phyloP scores from a whole-genome alignment of 2,888 invertebrate species.

The Coremacera marginata region DNA sequence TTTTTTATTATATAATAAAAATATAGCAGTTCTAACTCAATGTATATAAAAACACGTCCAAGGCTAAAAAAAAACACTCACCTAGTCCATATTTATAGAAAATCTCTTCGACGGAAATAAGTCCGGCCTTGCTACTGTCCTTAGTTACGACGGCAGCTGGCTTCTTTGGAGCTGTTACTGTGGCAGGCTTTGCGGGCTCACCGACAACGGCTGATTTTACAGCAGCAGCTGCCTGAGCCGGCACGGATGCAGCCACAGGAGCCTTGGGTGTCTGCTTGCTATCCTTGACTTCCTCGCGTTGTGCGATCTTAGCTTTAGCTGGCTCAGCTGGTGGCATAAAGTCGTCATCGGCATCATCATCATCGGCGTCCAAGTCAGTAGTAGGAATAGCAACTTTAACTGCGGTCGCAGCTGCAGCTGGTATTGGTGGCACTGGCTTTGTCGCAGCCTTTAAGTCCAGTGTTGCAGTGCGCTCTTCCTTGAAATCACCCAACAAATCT shows the following conservation, averaged over 20 bases:
- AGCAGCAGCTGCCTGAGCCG: constrained; percentile 37
- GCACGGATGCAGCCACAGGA: constrained; percentile 24
- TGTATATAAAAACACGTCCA: neutral
- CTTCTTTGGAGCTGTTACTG: constrained; percentile 34
- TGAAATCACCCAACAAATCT: constrained; percentile 66
- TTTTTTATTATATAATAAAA: neutral
- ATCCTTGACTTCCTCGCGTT: constrained; percentile 42
- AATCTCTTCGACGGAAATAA: constrained; percentile 73
- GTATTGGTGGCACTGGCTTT: constrained; percentile 12
- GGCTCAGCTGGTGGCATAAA: constrained; percentile 37
- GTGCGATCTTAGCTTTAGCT: constrained; percentile 26
- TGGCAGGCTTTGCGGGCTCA: constrained; percentile 35
- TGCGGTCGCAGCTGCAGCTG: constrained; percentile 22
- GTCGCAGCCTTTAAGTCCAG: constrained; percentile 51
- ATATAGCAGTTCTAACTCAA: neutral
- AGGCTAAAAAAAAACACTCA: constrained; percentile 67
- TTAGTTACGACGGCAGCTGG: constrained; percentile 27
- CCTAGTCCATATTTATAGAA: constrained; percentile 77
- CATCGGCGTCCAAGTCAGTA: constrained; percentile 62
- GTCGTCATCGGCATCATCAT: constrained; percentile 50
- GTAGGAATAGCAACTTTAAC: constrained; percentile 45
- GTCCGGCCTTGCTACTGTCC: constrained; percentile 41
- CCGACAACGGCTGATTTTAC: constrained; percentile 40
- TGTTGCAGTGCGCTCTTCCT: constrained; percentile 61
- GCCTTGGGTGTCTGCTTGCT: constrained; percentile 35